A percentile compares a stretch with the other conserved stretches of the same genome.
Conservation (phyloP, 1,140 invertebrate genomes). For the Listronotus bonariensis region DNA sequence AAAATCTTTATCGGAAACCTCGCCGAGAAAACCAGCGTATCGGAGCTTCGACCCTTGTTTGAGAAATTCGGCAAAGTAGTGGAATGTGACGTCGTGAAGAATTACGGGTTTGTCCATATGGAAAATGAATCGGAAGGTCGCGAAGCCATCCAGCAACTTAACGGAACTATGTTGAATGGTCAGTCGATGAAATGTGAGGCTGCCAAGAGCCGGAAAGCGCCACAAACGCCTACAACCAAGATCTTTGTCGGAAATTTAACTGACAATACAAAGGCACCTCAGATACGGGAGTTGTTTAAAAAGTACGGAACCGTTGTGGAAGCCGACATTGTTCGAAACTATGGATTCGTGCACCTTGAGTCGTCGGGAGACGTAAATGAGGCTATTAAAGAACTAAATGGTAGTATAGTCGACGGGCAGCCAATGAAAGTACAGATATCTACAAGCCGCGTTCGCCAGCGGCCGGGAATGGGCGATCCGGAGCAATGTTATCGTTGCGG, state of each 20-base stretch:
- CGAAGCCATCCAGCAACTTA: conserved; percentile 89
- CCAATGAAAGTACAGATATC: conserved; percentile 90
- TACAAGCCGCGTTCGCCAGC: conserved; percentile 86
- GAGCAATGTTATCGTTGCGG: conserved; percentile 94
- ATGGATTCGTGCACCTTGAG: conserved; percentile 89
- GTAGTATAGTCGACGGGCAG: conserved; percentile 81
- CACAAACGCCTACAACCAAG: conserved; percentile 84
- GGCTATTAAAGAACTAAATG: conserved; percentile 84
- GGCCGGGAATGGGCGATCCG: conserved; percentile 93
- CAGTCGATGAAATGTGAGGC: conserved; percentile 91
- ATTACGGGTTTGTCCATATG: conserved; percentile 98
- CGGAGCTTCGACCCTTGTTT: conserved; percentile 87
- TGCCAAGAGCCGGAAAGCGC: conserved; percentile 81
- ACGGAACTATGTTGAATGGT: conserved; percentile 85
- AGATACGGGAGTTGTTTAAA: conserved; percentile 83
- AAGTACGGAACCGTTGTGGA: conserved; percentile 88
- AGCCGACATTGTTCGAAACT: conserved; percentile 89
- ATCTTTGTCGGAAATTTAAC: conserved; percentile 90
- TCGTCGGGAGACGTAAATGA: conserved; percentile 81
- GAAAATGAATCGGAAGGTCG: conserved; percentile 88
- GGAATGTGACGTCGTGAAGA: conserved; percentile 95
- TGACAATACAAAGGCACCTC: conserved; percentile 84
- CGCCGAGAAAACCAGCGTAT: conserved; percentile 83
- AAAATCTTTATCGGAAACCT: conserved; percentile 97
- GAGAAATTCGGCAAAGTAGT: conserved; percentile 94